Conservation (phyloP, 2,797 vertebrate species). For the Lepilemur ruficaudatus region DNA sequence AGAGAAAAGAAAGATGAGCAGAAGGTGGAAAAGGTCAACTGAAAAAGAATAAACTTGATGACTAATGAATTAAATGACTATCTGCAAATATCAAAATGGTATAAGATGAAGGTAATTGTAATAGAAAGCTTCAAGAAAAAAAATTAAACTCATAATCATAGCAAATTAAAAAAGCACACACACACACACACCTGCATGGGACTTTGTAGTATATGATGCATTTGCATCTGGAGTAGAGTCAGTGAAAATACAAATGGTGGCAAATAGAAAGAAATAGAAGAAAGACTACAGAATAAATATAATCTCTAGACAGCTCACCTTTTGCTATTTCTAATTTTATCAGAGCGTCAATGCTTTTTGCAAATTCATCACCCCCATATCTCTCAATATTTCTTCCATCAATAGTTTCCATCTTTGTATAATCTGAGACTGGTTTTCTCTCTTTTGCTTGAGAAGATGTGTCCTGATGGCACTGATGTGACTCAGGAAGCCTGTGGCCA, state of each 20-base stretch:
- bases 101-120: not conserved
- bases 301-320: not conserved
- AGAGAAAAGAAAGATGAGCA: accelerated
- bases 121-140: not conserved
- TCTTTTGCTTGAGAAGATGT: not conserved
- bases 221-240: not conserved
- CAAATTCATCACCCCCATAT: not conserved
- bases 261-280: not conserved
- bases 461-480: not conserved
- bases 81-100: not conserved
- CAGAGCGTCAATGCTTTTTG: not conserved
- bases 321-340: not conserved
- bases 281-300: not conserved
- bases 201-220: not conserved
- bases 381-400: not conserved
- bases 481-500: not conserved
- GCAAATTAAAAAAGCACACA: not conserved
- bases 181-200: not conserved
- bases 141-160: not conserved
- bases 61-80: not conserved
- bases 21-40: not conserved
- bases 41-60: not conserved
- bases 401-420: not conserved
- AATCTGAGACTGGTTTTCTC: not conserved
- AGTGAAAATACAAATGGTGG: not conserved